Evolutionary conservation across 2,113 vertebrate species (phyloP).

Genomic region (Alethe diademata): DNA sequence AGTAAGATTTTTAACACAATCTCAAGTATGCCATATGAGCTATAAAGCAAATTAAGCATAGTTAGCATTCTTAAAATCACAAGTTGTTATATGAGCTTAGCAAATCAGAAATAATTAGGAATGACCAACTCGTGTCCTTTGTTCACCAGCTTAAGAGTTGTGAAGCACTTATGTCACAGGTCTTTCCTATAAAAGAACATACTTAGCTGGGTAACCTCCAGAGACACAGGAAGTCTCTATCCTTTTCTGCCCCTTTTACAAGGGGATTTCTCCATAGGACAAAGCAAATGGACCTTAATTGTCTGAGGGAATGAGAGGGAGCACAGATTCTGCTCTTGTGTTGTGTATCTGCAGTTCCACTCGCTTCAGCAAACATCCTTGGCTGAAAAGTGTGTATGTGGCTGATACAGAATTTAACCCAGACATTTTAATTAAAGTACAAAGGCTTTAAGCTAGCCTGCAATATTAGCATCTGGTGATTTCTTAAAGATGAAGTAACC

Average conservation of each 20-base stretch:
- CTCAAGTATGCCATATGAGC: not conserved
- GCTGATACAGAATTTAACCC: not conserved
- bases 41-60: not conserved
- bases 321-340: not conserved
- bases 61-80: not conserved
- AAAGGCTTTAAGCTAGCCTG: not conserved
- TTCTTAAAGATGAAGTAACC: not conserved
- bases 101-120: not conserved
- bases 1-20: not conserved
- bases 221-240: not conserved
- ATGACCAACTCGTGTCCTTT: not conserved
- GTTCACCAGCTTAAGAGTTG: not conserved
- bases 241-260: not conserved
- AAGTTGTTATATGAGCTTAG: not conserved
- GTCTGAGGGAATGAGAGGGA: not conserved
- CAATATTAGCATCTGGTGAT: not conserved
- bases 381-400: not conserved
- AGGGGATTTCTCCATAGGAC: not conserved
- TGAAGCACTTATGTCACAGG: not conserved
- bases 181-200: not conserved
- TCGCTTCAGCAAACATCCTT: not conserved
- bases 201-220: not conserved
- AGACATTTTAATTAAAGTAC: conserved; percentile 14
- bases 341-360: not conserved
- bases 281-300: not conserved